These are phyloP conservation scores for Gerosis bhagava DNA, from an alignment of 2,888 invertebrate species.

Conservation along the genomic window DNA sequence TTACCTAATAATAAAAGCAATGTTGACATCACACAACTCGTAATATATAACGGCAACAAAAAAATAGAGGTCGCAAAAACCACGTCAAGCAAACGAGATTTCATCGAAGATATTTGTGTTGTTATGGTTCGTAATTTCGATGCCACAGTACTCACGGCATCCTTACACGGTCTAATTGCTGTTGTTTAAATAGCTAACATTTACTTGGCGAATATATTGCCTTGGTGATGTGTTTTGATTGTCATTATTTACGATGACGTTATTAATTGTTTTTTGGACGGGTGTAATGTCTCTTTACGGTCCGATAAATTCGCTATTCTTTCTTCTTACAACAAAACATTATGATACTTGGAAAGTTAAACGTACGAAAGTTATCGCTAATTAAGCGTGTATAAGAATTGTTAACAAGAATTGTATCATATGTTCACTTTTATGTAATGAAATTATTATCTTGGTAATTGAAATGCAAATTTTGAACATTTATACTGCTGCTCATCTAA, in stretches of 20 bases:
- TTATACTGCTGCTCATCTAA: no score
- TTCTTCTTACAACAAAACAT: no score
- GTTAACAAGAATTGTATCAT: no score
- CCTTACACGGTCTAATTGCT: slow-evolving; percentile 20
- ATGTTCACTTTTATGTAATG: no score
- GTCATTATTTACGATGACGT: slow-evolving; percentile 8
- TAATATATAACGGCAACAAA: not conserved
- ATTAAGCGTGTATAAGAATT: no score
- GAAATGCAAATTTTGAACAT: no score
- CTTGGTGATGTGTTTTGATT: slow-evolving; percentile 7
- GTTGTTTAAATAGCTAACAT: slow-evolving; percentile 9
- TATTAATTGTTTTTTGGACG: slow-evolving; percentile 1
- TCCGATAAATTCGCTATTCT: slow-evolving; percentile 1
- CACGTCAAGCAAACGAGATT: slow-evolving; percentile 33
- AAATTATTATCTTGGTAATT: no score
- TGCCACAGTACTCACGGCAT: slow-evolving; percentile 32
- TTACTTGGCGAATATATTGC: slow-evolving; percentile 4
- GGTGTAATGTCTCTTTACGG: slow-evolving; percentile 1
- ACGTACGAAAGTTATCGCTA: not conserved
- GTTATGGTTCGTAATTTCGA: slow-evolving; percentile 44
- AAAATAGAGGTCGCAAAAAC: slow-evolving; percentile 7
- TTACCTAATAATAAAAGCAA: not conserved
- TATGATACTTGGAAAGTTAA: no score
- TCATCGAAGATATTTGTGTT: slow-evolving; percentile 41
- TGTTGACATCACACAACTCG: slow-evolving; percentile 9